Base-by-base conservation (phyloP, 2,797 vertebrate species). In the Siniperca obscura region DNA sequence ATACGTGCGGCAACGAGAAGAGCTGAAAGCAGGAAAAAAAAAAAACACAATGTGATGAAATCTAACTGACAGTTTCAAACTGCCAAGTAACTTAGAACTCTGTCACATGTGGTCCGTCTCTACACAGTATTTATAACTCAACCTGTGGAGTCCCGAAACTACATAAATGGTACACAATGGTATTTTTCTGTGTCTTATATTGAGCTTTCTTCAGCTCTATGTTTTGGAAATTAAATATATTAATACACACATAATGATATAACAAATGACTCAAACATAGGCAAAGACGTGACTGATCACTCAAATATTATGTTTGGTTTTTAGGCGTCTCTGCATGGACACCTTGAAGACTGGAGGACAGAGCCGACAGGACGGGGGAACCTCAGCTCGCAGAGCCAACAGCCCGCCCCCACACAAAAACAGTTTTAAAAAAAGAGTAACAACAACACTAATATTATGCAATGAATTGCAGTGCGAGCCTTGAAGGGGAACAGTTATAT, bases 1-100 rank as follows among this genome's bases (percentile, higher is more conserved):
- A 99, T 97, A 57, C 97, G 96, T 59, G 98, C 97, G 0, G 98
- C 97, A 1, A 99, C 98, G 0, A 99, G 95, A 27, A 99, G 97
- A 46, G 98, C 98, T 99, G 82, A 10, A 85, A 76, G 90, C 83
- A 69, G 64, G 90, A 77, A 27, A 52, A 16, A 27, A 38, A 16
- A 27, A 36, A 19, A 14, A 64, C 5, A 79, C 12, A 21, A 0
- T 0, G 8, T 2, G 42, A 53, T n/a, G 16, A 80, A 17, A 21
- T 52, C 46, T 3, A 44, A 60, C 38, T 2, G 0, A 11, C 42
- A 19, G 25, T 4, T 61, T 25, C 14, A 12, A 61, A 25, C 2
- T 62, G 13, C 3, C n/a, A 6, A 12, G 57, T 36, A 19, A 34
- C 56, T 7, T 21, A 34, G 8, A 36, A 21, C 9, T 5, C 10